Evolutionary conservation across 2,113 vertebrate species (phyloP).

Genomic region (Sigmodon hispidus): DNA sequence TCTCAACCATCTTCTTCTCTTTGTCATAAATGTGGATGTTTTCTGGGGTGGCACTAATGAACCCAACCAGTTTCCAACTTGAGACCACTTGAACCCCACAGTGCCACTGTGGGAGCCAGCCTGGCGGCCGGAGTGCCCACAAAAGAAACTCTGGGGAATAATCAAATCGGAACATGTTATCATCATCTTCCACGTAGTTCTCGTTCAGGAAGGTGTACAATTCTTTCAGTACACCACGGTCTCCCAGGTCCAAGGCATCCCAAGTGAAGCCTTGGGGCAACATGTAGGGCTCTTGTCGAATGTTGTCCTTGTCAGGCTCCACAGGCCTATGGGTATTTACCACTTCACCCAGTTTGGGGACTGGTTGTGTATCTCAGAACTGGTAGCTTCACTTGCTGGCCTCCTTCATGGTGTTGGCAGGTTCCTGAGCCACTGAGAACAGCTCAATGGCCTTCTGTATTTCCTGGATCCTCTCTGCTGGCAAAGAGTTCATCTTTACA

Average conservation of each 20-base stretch:
- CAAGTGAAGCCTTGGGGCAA: conserved; percentile 96
- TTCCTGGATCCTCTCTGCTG: conserved; percentile 98
- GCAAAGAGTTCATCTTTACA: conserved; percentile 96
- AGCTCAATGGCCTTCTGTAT: conserved; percentile 99
- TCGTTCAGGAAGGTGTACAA: conserved; percentile 98
- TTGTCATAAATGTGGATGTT: conserved; percentile 95
- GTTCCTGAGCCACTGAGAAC: conserved; percentile 97
- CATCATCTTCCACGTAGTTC: conserved; percentile 99
- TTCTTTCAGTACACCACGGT: conserved; percentile 96
- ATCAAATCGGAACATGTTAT: conserved; percentile 99
- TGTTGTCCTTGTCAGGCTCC: conserved; percentile 96
- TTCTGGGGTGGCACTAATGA: conserved; percentile 98
- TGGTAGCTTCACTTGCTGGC: conserved; percentile 98
- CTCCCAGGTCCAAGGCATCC: conserved; percentile 96
- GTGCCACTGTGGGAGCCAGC: conserved; percentile 99
- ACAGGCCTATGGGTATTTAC: conserved; percentile 96
- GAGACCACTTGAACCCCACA: conserved; percentile 97
- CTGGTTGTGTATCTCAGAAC: conserved; percentile 99
- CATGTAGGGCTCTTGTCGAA: conserved; percentile 97
- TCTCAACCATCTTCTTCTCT: conserved; percentile 99
- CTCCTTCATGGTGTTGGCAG: conserved; percentile 99
- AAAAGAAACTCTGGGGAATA: conserved; percentile 98
- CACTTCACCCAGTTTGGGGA: conserved; percentile 98
- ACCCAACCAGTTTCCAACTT: conserved; percentile 98
- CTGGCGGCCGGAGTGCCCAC: conserved; percentile 97